Evolutionary conservation across 2,797 vertebrate genomes (phyloP).

Genomic region (Holocentrus rufus): DNA sequence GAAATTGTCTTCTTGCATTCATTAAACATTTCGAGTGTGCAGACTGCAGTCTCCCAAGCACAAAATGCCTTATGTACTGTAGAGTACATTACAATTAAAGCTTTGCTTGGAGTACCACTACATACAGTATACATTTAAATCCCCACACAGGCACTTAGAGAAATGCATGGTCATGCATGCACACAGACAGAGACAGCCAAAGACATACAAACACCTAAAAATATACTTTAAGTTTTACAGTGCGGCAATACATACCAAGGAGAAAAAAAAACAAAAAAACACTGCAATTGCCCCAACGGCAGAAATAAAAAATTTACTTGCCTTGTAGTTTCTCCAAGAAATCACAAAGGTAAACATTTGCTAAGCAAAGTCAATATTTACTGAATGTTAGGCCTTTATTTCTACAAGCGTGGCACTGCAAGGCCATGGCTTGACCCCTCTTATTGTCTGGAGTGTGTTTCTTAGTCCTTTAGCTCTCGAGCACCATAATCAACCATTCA

Average conservation of each 20-base stretch:
- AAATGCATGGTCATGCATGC: neutral
- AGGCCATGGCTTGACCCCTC: slow-evolving; percentile 48
- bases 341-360: slow-evolving; percentile 71
- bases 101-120: slow-evolving; percentile 28
- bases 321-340: slow-evolving; percentile 52
- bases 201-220: slow-evolving; percentile 47
- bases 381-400: slow-evolving; percentile 66
- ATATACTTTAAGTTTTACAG: slow-evolving; percentile 23
- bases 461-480: slow-evolving; percentile 54
- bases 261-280: slow-evolving; percentile 18
- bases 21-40: slow-evolving; percentile 12
- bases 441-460: slow-evolving; percentile 69
- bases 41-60: slow-evolving; percentile 37
- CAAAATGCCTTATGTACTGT: slow-evolving; percentile 18
- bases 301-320: slow-evolving; percentile 54
- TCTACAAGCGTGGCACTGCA: slow-evolving; percentile 62
- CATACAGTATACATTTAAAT: slow-evolving; percentile 7
- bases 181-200: slow-evolving; percentile 2
- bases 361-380: slow-evolving; percentile 80
- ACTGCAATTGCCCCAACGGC: slow-evolving; percentile 39
- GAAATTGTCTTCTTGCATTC: slow-evolving; percentile 45
- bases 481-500: slow-evolving; percentile 60
- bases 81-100: slow-evolving; percentile 52
- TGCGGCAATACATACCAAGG: slow-evolving; percentile 12
- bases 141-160: slow-evolving; percentile 4